Percentiles rank a stretch among this genome's conserved stretches.
phyloP scores from a whole-genome alignment of 2,113 vertebrate genomes.

The Pheucticus melanocephalus region DNA sequence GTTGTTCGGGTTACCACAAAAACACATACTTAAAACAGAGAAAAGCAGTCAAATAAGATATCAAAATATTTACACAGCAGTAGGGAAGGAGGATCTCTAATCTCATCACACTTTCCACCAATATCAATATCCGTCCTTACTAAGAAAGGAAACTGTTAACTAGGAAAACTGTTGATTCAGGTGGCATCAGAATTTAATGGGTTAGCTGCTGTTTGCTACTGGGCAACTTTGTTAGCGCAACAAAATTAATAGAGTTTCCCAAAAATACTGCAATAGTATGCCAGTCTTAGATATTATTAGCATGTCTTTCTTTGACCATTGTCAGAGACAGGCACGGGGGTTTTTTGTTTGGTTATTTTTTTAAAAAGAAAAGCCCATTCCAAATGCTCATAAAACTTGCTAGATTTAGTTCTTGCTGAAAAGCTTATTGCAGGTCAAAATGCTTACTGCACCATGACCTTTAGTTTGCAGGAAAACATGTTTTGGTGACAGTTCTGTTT shows the following conservation, averaged over 20 bases:
- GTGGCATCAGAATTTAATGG: background rate
- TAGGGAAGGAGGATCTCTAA: background rate
- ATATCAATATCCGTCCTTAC: background rate
- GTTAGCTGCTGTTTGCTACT: background rate
- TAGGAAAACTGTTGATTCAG: background rate
- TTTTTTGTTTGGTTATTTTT: background rate
- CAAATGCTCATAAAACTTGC: background rate
- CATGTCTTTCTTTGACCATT: background rate
- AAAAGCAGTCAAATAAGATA: conserved; percentile 7
- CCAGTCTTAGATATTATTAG: background rate
- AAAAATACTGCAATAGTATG: background rate
- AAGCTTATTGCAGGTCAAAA: background rate
- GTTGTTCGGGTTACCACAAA: background rate
- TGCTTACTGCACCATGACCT: background rate
- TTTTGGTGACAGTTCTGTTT: background rate
- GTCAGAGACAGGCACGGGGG: background rate
- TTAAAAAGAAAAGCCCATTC: background rate
- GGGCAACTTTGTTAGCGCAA: background rate
- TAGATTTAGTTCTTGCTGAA: background rate
- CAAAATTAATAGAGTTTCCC: background rate
- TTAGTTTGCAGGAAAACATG: background rate
- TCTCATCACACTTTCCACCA: background rate
- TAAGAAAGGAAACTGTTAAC: background rate
- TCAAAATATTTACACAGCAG: conserved; percentile 3
- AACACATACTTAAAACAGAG: background rate